phyloP scores from a whole-genome alignment of 2,113 vertebrate species.

The Eulacestoma nigropectus region DNA sequence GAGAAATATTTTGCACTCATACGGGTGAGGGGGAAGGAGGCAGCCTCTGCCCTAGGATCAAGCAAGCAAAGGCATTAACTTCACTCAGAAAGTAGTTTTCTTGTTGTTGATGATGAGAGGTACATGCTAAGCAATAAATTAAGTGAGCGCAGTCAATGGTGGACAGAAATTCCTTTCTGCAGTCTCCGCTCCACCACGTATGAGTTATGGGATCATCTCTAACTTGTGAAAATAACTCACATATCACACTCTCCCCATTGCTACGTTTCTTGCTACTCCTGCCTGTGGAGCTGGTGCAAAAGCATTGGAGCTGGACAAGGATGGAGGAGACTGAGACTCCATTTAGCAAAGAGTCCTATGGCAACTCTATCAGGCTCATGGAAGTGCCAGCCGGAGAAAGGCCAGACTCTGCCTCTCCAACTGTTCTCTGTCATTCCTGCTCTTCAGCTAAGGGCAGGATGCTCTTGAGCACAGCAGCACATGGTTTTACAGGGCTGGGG shows the following conservation, averaged over 20 bases:
- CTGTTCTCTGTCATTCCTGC: background rate
- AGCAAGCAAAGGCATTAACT: background rate
- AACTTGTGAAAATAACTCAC: slow-evolving; percentile 64
- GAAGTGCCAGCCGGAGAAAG: accelerated
- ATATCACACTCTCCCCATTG: slow-evolving; percentile 22
- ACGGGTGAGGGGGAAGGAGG: background rate
- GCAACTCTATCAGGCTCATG: background rate
- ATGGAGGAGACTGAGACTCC: background rate
- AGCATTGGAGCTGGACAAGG: background rate
- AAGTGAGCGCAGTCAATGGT: background rate
- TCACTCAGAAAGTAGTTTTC: background rate
- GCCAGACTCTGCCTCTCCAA: background rate
- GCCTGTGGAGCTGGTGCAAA: background rate
- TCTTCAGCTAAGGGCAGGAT: background rate
- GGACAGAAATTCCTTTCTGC: slow-evolving; percentile 48
- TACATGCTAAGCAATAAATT: slow-evolving; percentile 50
- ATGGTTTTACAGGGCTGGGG: background rate
- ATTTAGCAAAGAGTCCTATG: background rate
- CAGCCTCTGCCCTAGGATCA: background rate
- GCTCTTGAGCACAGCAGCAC: background rate
- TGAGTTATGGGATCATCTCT: slow-evolving; percentile 48
- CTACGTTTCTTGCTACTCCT: background rate
- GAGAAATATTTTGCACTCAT: background rate
- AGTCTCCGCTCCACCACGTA: slow-evolving; percentile 36
- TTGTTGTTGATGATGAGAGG: slow-evolving; percentile 8